Percentiles rank a stretch among this genome's conserved stretches.
phyloP scores from a whole-genome alignment of 2,888 invertebrate species.

The Druceiella hillmani region DNA sequence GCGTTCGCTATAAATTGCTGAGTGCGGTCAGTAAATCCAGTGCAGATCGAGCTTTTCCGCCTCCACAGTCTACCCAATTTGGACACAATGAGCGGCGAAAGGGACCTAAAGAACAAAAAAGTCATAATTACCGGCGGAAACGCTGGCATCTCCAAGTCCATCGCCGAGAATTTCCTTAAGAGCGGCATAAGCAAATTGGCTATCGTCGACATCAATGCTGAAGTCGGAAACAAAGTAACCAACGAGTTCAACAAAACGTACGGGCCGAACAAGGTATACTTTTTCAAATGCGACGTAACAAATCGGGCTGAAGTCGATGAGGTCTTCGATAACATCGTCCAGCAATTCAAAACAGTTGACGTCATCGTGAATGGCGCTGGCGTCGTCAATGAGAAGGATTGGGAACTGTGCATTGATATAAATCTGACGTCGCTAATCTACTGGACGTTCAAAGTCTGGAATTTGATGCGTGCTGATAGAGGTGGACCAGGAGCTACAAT shows the following conservation, averaged over 20 bases:
- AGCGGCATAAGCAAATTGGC: constrained; percentile 34
- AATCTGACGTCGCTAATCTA: constrained; percentile 34
- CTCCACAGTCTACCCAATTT: too few species aligned
- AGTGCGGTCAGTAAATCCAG: too few species aligned
- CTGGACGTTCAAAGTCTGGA: constrained; percentile 49
- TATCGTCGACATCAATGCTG: constrained; percentile 33
- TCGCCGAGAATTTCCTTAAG: constrained; percentile 38
- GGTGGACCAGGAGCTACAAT: constrained; percentile 57
- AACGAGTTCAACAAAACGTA: constrained; percentile 38
- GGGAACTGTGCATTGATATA: constrained; percentile 31
- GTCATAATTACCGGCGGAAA: constrained; percentile 48
- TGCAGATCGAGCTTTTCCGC: too few species aligned
- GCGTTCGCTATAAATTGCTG: too few species aligned
- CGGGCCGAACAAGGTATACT: constrained; percentile 40
- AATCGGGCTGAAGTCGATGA: constrained; percentile 37
- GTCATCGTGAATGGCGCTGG: constrained; percentile 44
- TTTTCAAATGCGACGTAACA: constrained; percentile 48
- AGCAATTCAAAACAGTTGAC: constrained; percentile 35
- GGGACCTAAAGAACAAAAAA: too few species aligned
- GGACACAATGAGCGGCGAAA: too few species aligned
- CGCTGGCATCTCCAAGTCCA: constrained; percentile 46
- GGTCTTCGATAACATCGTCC: constrained; percentile 32
- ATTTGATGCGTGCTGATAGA: constrained; percentile 52
- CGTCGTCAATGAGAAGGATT: constrained; percentile 30
- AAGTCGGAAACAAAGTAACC: constrained; percentile 36